Base-by-base conservation (phyloP, 2,888 invertebrate genomes). In the Psylliodes chrysocephalus region DNA sequence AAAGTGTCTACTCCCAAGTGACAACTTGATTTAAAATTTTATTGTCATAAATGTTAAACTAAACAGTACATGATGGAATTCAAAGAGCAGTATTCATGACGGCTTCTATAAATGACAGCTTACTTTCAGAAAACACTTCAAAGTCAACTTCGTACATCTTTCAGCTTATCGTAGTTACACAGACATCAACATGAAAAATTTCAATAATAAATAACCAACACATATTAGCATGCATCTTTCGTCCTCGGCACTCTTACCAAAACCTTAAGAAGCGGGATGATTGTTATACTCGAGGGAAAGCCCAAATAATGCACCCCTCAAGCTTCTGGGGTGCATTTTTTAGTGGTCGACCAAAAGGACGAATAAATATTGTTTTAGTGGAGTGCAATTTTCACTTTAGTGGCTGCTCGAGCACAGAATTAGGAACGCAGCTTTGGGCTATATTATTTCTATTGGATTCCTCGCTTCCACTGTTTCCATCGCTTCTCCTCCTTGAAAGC, bases 321-420 rank as follows among this genome's bases (percentile, higher is more conserved):
- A 71, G 68, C 66, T 61, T 60, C 51, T 19, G 73, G 81, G 81
- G 81, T 81, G 81, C 80, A 81, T 81, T 80, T 80, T 81, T 81
- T 80, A 81, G 77, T 72, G 75, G 71, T 68, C 67, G 71, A 73
- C 70, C 73, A 73, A 75, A 73, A 74, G 75, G 75, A 73, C 75
- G 79, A 75, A 79, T 81, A 81, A 81, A 81, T 81, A 81, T 81
- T 81, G 77, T 81, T 79, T 80, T 75, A 80, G 78, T 70, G 74
- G 75, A 80, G 78, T 78, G 79, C 79, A 79, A 77, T 79, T 79
- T 79, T 79, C 78, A 73, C 77, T 79, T 75, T 73, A 68, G 71
- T 68, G 67, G 69, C 66, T 63, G 66, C 66, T 65, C 65, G 69
- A 74, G 70, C 70, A 60, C 64, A 64, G 70, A 71, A 72, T 72